Conservation (phyloP, 2,888 invertebrate species). For the Amphimallon solstitiale region DNA sequence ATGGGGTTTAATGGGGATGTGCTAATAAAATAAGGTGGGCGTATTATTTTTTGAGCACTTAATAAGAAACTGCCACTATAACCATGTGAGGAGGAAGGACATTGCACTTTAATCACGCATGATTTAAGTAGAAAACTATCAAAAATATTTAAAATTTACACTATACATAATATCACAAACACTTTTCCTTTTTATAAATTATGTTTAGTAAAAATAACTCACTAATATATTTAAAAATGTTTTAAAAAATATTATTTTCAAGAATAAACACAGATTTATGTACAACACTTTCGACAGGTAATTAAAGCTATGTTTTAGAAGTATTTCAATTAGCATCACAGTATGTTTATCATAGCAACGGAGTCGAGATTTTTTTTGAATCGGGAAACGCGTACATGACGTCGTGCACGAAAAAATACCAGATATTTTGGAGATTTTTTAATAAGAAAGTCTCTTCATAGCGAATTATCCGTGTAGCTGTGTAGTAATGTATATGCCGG, state of each 20-base stretch:
- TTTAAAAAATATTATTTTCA: too few species aligned
- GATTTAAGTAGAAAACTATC: too few species aligned
- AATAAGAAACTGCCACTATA: too few species aligned
- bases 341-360: constrained; percentile 21
- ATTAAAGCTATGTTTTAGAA: constrained; percentile 6
- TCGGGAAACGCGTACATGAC: constrained; percentile 26
- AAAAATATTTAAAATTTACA: too few species aligned
- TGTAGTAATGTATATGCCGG: constrained; percentile 57
- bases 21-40: too few species aligned
- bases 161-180: background rate
- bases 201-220: background rate
- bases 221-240: too few species aligned
- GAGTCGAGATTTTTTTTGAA: constrained; percentile 20
- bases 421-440: constrained; percentile 61
- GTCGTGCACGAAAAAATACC: constrained; percentile 41
- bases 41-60: too few species aligned
- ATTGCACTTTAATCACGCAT: too few species aligned
- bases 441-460: constrained; percentile 58
- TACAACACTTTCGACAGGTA: constrained; percentile 6
- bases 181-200: background rate
- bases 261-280: background rate
- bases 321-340: constrained; percentile 16
- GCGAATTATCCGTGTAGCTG: constrained; percentile 62
- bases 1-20: too few species aligned
- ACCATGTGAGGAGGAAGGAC: too few species aligned